Base-by-base conservation (phyloP, 2,113 vertebrate species). In the Hippocampus guttulatus region DNA sequence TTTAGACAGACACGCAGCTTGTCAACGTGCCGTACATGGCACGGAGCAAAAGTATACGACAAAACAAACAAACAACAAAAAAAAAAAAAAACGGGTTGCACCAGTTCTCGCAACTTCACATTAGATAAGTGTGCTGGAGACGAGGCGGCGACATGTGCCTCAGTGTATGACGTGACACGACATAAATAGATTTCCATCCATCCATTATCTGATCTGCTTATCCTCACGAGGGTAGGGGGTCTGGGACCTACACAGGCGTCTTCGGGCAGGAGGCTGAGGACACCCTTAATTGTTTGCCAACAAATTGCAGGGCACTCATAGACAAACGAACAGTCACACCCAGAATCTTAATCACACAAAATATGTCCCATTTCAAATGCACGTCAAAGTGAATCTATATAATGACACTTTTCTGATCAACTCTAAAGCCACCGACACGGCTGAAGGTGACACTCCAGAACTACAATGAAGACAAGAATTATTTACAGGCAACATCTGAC, bases 11-110 rank as follows among this genome's bases (percentile, higher is more conserved):
- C 38, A 0, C 3, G n/a, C n/a, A 8, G 51, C 49, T 68, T 15
- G 1, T 47, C 67, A 78, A 75, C 49, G n/a, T 58, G 25, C 41
- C 45, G 51, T 45, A 20, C 27, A 8, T 62, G 51, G 30, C 30
- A 33, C 3, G 30, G 4, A 70, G 60, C 71, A 68, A 60, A 71
- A 43, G 67, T 18, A 25, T 38, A 64, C 51, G 61, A 52, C 61
- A 49, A 67, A 11, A 69, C 61, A 68, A 54, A 65, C 1, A 33
- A 33, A 67, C 30, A 33, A 33, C 66, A 43, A 64, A 77, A 33
- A 38, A 67, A 0, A 38, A 5, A 68, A 43, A 67, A 77, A 90
- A 89, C 85, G 58, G 81, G 89, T 86, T 69, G 27, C 63, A 66
- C 83, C 69, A 49, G 87, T 83, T 84, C 54, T 62, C 49, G 66